A percentile compares a stretch with the other conserved stretches of the same genome.
Conservation (phyloP, 1,140 invertebrate species). For the Pemphigus obesinymphae region DNA sequence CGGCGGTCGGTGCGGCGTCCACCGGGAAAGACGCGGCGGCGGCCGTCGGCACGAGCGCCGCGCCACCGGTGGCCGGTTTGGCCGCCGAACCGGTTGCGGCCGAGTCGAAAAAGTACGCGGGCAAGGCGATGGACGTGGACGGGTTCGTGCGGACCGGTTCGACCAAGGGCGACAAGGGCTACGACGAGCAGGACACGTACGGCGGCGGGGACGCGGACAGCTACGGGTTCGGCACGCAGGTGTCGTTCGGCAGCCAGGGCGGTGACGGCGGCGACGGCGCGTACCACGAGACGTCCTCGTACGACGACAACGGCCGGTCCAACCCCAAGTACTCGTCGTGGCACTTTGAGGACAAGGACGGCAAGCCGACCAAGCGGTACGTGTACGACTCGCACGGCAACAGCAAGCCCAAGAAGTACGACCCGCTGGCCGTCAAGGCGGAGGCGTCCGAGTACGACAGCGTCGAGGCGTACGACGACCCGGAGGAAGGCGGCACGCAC, state of each 20-base stretch:
- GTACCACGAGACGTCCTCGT: conserved; percentile 33
- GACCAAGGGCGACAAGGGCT: neutral
- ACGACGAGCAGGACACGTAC: conserved; percentile 26
- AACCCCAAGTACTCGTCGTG: conserved; percentile 42
- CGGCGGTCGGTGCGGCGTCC: too few species aligned
- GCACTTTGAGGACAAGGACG: conserved; percentile 43
- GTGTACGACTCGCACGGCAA: conserved; percentile 3
- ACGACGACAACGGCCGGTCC: conserved; percentile 33
- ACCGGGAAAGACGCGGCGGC: neutral
- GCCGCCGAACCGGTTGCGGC: neutral
- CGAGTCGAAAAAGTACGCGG: neutral
- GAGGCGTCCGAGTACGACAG: conserved; percentile 45
- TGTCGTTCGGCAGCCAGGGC: neutral
- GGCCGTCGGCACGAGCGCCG: neutral
- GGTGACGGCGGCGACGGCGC: conserved; percentile 16
- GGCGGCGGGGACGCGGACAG: conserved; percentile 33
- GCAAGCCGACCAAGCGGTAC: conserved; percentile 38
- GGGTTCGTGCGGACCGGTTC: conserved; percentile 3
- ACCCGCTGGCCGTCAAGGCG: conserved; percentile 8
- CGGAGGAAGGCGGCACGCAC: conserved; percentile 36
- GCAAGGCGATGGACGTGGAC: neutral
- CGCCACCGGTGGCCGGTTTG: neutral
- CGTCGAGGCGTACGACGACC: conserved; percentile 43
- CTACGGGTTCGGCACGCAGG: conserved; percentile 38
- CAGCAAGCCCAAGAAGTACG: conserved; percentile 35